These are phyloP conservation scores for Pasiphila rectangulata DNA, from an alignment of 2,888 invertebrate species.

Conservation along the genomic window DNA sequence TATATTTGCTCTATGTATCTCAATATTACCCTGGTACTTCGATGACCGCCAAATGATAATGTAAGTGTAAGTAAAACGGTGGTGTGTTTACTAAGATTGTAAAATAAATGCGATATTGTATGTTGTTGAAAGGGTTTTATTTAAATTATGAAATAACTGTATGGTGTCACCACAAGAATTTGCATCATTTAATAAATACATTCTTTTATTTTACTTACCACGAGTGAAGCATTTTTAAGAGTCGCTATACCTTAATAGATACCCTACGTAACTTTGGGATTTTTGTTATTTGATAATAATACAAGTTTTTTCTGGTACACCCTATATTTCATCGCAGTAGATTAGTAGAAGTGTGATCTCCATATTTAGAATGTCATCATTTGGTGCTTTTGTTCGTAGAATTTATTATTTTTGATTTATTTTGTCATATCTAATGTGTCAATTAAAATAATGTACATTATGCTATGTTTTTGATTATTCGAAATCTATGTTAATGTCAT, in stretches of 20 bases:
- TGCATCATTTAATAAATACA: slow-evolving; percentile 5
- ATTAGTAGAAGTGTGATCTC: slow-evolving; percentile 43
- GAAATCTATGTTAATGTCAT: slow-evolving; percentile 10
- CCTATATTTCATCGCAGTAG: slow-evolving; percentile 7
- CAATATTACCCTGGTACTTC: slow-evolving; percentile 9
- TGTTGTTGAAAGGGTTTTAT: slow-evolving; percentile 30
- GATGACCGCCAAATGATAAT: slow-evolving; percentile 26
- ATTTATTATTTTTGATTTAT: slow-evolving; percentile 27
- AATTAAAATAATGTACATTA: slow-evolving; percentile 25
- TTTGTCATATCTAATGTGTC: slow-evolving; percentile 34
- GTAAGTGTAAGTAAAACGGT: slow-evolving; percentile 11
- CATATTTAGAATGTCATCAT: slow-evolving; percentile 38
- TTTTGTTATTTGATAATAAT: neutral
- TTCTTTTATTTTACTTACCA: neutral
- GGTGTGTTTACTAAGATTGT: slow-evolving; percentile 20
- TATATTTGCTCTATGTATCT: too few species aligned
- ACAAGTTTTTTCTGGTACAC: slow-evolving; percentile 12
- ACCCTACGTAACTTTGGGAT: neutral
- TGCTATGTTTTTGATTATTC: neutral
- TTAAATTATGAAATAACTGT: slow-evolving; percentile 20
- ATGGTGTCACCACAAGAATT: slow-evolving; percentile 14
- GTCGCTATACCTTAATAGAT: too few species aligned
- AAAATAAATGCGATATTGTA: slow-evolving; percentile 18
- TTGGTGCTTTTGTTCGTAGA: slow-evolving; percentile 42
- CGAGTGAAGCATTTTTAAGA: neutral